Percentiles rank a stretch among this genome's conserved stretches.
Conservation (phyloP, 2,888 invertebrate species). For the Augiades crinisus region DNA sequence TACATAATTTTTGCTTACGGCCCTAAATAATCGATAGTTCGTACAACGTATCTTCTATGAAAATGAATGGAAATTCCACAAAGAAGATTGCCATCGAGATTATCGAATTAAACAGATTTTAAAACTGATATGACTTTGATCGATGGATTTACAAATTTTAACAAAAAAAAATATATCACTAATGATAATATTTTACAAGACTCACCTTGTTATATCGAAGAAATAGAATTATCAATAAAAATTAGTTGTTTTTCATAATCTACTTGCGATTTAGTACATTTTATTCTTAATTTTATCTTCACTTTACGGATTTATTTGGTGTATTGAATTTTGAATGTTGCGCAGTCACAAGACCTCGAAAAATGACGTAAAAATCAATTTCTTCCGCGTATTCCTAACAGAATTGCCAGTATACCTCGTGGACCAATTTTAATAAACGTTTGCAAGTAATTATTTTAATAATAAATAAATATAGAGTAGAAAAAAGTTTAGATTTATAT, state of each 20-base stretch:
- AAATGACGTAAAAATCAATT: slow-evolving; percentile 68
- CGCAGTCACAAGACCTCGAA: slow-evolving; percentile 60
- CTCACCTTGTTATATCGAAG: slow-evolving; percentile 2
- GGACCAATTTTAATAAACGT: neutral
- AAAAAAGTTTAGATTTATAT: too few relatives aligned
- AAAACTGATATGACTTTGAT: slow-evolving; percentile 13
- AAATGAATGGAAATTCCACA: neutral
- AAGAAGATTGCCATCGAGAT: neutral
- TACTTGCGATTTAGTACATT: slow-evolving; percentile 31
- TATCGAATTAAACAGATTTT: neutral
- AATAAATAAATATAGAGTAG: too few relatives aligned
- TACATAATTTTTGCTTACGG: too few relatives aligned
- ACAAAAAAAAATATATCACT: neutral
- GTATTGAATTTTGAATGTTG: slow-evolving; percentile 67
- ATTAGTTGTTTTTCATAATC: slow-evolving; percentile 7
- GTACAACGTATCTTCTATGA: slow-evolving; percentile 7
- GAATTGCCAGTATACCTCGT: slow-evolving; percentile 30
- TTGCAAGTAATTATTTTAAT: too few relatives aligned
- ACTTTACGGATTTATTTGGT: slow-evolving; percentile 43
- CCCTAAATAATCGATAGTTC: slow-evolving; percentile 20
- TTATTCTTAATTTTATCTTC: slow-evolving; percentile 36
- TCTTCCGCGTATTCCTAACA: slow-evolving; percentile 14
- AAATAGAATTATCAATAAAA: slow-evolving; percentile 1
- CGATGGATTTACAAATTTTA: slow-evolving; percentile 3
- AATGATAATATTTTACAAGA: neutral